These are phyloP conservation scores for Meles meles DNA, from an alignment of 2,113 vertebrate genomes.

Conservation along the genomic window DNA sequence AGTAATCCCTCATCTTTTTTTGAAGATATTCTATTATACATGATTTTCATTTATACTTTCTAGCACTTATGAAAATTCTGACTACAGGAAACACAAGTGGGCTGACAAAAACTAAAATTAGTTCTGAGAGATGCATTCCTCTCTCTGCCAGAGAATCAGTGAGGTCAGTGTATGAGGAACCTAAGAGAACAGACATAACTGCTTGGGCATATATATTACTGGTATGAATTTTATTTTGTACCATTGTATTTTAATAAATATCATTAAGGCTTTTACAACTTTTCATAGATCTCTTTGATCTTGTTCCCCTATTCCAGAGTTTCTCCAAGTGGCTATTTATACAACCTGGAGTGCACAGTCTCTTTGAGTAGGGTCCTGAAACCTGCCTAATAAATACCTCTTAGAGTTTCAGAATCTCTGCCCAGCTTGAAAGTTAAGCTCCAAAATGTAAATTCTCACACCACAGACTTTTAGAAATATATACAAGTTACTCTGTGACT, in stretches of 20 bases:
- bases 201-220: not conserved
- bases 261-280: not conserved
- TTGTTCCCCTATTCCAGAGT: not conserved
- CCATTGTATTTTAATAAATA: not conserved
- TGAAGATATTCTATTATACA: not conserved
- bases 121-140: not conserved
- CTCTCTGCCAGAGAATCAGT: not conserved
- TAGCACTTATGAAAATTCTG: not conserved
- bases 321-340: not conserved
- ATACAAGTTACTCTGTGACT: not conserved
- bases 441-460: not conserved
- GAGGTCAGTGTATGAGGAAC: not conserved
- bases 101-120: not conserved
- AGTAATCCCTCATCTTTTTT: not conserved
- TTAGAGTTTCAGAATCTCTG: not conserved
- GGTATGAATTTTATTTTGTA: not conserved
- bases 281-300: not conserved
- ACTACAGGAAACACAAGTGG: not conserved
- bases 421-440: not conserved
- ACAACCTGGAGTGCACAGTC: not conserved
- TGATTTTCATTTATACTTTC: not conserved
- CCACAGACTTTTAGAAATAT: not conserved
- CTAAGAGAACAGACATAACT: not conserved
- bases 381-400: not conserved
- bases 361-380: not conserved